Conservation (phyloP, 2,888 invertebrate species). For the Leptopilina syphax region DNA sequence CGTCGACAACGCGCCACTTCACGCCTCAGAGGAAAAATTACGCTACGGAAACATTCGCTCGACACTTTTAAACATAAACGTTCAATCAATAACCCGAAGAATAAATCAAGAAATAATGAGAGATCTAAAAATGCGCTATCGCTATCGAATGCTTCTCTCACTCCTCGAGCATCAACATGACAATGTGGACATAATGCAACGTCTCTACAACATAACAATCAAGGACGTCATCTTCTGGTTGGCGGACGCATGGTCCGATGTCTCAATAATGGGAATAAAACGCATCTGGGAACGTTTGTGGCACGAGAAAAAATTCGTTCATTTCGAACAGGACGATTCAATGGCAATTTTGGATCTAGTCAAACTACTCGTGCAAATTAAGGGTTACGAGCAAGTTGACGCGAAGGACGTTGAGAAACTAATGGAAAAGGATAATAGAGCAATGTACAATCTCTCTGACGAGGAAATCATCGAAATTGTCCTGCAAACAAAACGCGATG, state of each 20-base stretch:
- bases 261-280: background rate
- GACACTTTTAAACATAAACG: background rate
- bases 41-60: conserved; percentile 10
- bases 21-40: conserved; percentile 26
- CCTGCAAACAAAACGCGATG: background rate
- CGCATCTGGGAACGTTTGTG: background rate
- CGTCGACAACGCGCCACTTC: conserved; percentile 43
- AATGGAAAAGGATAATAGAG: background rate
- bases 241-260: background rate
- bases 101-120: conserved; percentile 24
- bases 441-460: conserved; percentile 8
- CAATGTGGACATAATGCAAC: background rate
- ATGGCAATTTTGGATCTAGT: background rate
- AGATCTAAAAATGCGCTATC: conserved; percentile 1
- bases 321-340: background rate
- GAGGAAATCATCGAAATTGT: conserved; percentile 3
- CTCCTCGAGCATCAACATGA: background rate
- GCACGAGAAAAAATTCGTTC: background rate
- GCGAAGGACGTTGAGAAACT: background rate
- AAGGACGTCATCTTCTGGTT: conserved; percentile 16
- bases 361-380: background rate
- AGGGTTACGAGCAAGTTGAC: background rate
- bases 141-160: background rate
- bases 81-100: background rate
- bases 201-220: background rate